Evolutionary conservation across 1,140 invertebrate genomes (phyloP).

Genomic region (Zophobas morio): DNA sequence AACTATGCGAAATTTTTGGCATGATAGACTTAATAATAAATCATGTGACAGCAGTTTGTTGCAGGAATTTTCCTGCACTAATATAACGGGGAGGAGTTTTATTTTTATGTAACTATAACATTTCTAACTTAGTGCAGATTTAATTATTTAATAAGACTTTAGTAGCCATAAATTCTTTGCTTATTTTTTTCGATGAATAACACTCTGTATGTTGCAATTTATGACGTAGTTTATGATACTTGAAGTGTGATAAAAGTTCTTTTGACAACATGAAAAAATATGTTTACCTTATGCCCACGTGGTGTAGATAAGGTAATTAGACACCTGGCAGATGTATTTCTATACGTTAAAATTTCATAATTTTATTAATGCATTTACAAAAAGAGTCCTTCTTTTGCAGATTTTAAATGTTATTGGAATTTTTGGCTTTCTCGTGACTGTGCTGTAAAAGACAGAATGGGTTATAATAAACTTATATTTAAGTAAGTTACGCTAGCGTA

Average conservation of each 20-base stretch:
- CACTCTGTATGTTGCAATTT: neutral
- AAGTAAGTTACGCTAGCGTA: neutral
- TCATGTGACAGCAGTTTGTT: neutral
- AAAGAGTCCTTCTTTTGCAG: too few relatives aligned
- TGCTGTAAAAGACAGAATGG: too few relatives aligned
- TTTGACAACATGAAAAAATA: too few relatives aligned
- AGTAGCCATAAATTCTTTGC: slow-evolving; percentile 21
- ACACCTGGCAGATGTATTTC: too few relatives aligned
- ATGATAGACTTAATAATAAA: neutral
- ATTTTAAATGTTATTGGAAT: too few relatives aligned
- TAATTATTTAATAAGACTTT: slow-evolving; percentile 37
- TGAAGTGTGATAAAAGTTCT: too few relatives aligned
- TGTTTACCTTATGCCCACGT: too few relatives aligned
- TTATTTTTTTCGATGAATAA: slow-evolving; percentile 9
- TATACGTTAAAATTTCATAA: too few relatives aligned
- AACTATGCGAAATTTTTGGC: slow-evolving; percentile 9
- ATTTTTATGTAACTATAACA: slow-evolving; percentile 28
- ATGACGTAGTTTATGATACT: slow-evolving; percentile 12
- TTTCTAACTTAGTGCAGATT: slow-evolving; percentile 19
- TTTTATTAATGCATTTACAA: too few relatives aligned
- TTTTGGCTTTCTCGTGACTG: too few relatives aligned
- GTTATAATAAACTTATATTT: too few relatives aligned
- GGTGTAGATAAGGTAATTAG: too few relatives aligned
- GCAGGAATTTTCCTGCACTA: slow-evolving; percentile 30
- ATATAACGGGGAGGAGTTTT: slow-evolving; percentile 9